These are phyloP conservation scores for Serrognathus titanus DNA, from an alignment of 2,888 invertebrate genomes.

Conservation along the genomic window DNA sequence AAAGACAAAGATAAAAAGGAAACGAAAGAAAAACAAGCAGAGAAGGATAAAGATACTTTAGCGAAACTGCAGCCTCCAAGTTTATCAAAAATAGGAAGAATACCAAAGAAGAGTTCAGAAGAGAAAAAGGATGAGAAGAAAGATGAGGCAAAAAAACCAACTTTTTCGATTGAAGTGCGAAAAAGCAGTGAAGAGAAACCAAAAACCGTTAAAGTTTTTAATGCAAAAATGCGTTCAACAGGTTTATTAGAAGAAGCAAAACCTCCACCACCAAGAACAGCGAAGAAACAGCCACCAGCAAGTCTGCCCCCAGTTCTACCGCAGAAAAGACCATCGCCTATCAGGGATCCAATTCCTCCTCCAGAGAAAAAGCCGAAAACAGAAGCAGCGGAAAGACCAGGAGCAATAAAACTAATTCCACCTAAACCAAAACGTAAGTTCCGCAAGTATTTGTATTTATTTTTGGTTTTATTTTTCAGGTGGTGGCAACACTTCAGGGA, in stretches of 20 bases:
- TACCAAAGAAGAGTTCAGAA: constrained; percentile 65
- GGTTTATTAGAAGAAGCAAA: constrained; percentile 84
- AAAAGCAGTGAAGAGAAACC: constrained; percentile 70
- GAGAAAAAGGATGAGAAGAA: constrained; percentile 44
- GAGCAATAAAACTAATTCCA: constrained; percentile 81
- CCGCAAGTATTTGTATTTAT: constrained; percentile 24
- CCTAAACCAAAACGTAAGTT: constrained; percentile 91
- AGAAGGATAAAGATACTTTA: constrained; percentile 66
- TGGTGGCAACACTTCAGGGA: constrained; percentile 19
- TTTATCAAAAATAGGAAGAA: constrained; percentile 72
- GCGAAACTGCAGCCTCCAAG: constrained; percentile 65
- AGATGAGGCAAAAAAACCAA: constrained; percentile 62
- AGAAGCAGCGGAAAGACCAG: constrained; percentile 63
- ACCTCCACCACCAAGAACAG: constrained; percentile 75
- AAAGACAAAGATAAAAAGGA: constrained; percentile 47
- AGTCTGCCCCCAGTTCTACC: constrained; percentile 47
- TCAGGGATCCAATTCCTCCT: constrained; percentile 46
- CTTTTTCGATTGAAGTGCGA: constrained; percentile 78
- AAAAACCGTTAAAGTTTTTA: constrained; percentile 88
- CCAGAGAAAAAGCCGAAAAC: constrained; percentile 76
- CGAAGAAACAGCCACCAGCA: constrained; percentile 53
- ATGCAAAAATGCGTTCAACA: constrained; percentile 88
- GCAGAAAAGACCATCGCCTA: constrained; percentile 47
- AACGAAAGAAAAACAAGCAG: constrained; percentile 55
- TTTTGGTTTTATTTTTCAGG: constrained; percentile 30